Evolutionary conservation across 2,113 vertebrate species (phyloP).

Genomic region (Pica pica): DNA sequence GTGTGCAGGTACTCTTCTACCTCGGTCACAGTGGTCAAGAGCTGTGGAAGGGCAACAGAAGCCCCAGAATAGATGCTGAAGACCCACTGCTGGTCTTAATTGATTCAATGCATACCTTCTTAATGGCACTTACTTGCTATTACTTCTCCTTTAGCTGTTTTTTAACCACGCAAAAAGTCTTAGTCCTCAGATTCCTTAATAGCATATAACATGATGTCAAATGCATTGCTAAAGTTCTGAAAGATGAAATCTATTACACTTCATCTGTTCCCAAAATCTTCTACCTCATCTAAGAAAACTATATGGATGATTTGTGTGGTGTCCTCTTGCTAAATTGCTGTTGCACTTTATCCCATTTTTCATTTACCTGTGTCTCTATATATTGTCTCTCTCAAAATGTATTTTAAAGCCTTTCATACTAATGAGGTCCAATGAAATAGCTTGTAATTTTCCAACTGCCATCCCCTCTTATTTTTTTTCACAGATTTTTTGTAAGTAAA

Average conservation of each 20-base stretch:
- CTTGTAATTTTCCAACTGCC: not conserved
- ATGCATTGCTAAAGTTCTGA: not conserved
- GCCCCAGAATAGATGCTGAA: not conserved
- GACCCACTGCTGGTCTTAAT: not conserved
- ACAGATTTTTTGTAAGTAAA: not conserved
- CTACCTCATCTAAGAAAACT: not conserved
- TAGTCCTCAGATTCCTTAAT: not conserved
- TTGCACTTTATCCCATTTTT: not conserved
- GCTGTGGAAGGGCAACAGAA: not conserved
- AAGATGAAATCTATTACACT: not conserved
- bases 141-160: not conserved
- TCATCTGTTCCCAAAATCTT: not conserved
- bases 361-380: not conserved
- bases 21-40: not conserved
- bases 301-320: not conserved
- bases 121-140: not conserved
- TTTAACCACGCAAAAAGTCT: not conserved
- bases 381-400: not conserved
- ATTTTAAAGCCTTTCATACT: not conserved
- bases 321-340: not conserved
- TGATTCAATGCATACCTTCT: not conserved
- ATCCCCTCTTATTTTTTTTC: not conserved
- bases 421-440: not conserved
- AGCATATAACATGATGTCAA: fast-evolving
- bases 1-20: not conserved